Evolutionary conservation across 2,888 invertebrate species (phyloP), one percentile per base, ranked within the genome.

Genomic region (Melangyna quadrimaculata): DNA sequence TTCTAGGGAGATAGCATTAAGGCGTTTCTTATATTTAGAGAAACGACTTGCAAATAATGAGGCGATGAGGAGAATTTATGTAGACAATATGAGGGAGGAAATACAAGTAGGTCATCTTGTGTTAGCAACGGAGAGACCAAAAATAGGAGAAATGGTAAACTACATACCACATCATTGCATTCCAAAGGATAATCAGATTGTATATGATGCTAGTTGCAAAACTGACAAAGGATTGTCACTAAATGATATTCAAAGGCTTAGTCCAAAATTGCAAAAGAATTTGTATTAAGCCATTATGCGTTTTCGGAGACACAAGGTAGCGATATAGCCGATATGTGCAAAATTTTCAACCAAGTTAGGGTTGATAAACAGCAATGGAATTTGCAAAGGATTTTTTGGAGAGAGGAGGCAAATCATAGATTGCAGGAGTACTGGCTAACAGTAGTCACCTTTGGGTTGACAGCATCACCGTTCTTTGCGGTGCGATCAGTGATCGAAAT

Each of bases 21-120:
- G 29, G 32, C 32, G 59, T 17, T 55, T 78, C n/a, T 27, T 74
- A n/a, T 32, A 70, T 3, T 55, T 63, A 14, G 55, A 61, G 40
- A 35, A 24, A n/a, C 29, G 53, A 0, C 8, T 29, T 0, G 59
- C n/a, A 3, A 59, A 22, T 22, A 14, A 59, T 37, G 14, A 19
- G 37, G 22, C 35, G 12, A 59, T 59, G 6, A 59, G 5, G 17
- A 37, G 0, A 19, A 22, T 37, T 2, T 59, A 35, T 22, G 19
- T 22, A 6, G 22, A 37, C 0, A 59, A 59, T 4, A 59, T 59
- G 22, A 59, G 19, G 3, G 37, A 59, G 14, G 35, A 59, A n/a
- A 59, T 59, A 14, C 1, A 37, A 22, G 6, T 37, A 22, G 59
- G 59, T 7, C 59, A 59, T 59, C 29, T 55, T 3, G 17, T n/a